Evolutionary conservation across 2,888 invertebrate species (phyloP).

Genomic region (Melanostoma scalare): DNA sequence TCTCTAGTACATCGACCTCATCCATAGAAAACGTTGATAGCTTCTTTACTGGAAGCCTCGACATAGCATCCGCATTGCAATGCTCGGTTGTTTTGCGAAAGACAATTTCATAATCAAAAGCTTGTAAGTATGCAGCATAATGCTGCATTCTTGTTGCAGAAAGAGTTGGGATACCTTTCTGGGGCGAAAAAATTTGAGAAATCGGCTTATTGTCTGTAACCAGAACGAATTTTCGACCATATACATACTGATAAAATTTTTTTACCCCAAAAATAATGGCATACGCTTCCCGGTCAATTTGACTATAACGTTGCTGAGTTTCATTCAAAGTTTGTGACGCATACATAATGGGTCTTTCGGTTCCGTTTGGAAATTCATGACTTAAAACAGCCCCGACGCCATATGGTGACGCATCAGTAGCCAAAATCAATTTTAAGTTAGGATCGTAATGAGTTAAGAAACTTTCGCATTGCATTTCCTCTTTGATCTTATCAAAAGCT

Average conservation of each 20-base stretch:
- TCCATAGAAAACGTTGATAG: too few species aligned
- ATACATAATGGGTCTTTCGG: slow-evolving; percentile 35
- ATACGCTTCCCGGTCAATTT: slow-evolving; percentile 75
- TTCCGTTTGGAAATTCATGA: slow-evolving; percentile 34
- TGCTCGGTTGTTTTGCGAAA: slow-evolving; percentile 21
- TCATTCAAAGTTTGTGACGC: slow-evolving; percentile 40
- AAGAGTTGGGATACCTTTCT: slow-evolving; percentile 65
- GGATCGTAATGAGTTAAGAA: slow-evolving; percentile 74
- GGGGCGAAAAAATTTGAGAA: slow-evolving; percentile 63
- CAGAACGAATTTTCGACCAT: slow-evolving; percentile 75
- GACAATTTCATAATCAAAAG: slow-evolving; percentile 63
- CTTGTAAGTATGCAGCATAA: slow-evolving; percentile 72
- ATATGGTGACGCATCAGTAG: slow-evolving; percentile 23
- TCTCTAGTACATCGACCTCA: too few species aligned
- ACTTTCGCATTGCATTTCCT: slow-evolving; percentile 64
- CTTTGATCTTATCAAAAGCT: slow-evolving; percentile 74
- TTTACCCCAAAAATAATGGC: slow-evolving; percentile 78
- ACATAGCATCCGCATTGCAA: slow-evolving; percentile 72
- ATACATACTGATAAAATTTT: slow-evolving; percentile 80
- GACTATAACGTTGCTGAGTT: slow-evolving; percentile 63
- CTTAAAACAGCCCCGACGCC: slow-evolving; percentile 23
- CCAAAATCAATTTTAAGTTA: slow-evolving; percentile 28
- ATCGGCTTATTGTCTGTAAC: slow-evolving; percentile 75
- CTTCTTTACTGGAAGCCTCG: slow-evolving; percentile 50
- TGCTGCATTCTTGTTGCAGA: slow-evolving; percentile 73